Evolutionary conservation across 1,140 invertebrate species (phyloP).

Genomic region (Cotesia glomerata): DNA sequence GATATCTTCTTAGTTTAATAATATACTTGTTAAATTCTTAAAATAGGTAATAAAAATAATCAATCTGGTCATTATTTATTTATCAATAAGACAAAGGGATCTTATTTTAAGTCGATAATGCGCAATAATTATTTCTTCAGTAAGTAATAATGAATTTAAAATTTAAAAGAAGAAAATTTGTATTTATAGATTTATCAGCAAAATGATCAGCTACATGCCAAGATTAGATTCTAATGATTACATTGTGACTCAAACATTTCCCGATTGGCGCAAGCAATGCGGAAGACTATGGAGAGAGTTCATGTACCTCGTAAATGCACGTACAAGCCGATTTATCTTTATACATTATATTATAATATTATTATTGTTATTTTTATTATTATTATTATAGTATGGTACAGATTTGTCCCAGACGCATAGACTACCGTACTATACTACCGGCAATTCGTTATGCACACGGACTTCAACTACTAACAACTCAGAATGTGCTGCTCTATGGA

Average conservation of each 20-base stretch:
- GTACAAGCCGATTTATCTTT: conserved; percentile 13
- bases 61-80: no score
- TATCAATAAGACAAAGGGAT: no score
- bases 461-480: neutral
- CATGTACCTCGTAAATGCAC: conserved; percentile 15
- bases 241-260: conserved; percentile 10
- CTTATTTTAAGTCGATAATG: no score
- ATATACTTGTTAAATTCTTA: no score
- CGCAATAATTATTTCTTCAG: no score
- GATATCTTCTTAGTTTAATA: no score
- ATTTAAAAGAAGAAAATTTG: no score
- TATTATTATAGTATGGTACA: neutral
- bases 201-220: neutral
- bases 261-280: conserved; percentile 13
- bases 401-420: conserved; percentile 9
- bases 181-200: neutral
- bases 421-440: neutral
- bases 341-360: no score
- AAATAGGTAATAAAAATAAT: no score
- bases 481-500: neutral
- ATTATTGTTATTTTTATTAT: no score
- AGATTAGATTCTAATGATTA: conserved; percentile 15
- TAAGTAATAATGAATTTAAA: no score
- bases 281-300: conserved; percentile 7
- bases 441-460: neutral